Conservation (phyloP, 64 coral and sea anemone genomes). For the Montipora capricornis region DNA sequence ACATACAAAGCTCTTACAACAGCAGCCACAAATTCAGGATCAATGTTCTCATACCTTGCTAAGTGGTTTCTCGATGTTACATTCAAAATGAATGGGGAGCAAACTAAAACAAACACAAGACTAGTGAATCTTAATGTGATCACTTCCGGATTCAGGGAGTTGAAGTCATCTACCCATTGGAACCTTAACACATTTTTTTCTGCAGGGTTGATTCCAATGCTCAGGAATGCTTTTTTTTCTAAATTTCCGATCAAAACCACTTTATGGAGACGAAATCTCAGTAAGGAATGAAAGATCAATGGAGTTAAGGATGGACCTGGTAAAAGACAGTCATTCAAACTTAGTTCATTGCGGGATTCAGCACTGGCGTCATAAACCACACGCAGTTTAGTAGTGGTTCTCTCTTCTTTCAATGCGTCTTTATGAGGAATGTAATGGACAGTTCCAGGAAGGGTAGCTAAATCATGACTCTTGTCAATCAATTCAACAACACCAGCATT, state of each 20-base stretch:
- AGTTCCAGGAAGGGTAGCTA: too few species aligned
- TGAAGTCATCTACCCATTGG: neutral
- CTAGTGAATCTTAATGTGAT: too few species aligned
- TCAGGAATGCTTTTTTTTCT: slow-evolving; percentile 33
- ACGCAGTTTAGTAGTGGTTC: too few species aligned
- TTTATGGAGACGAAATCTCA: slow-evolving; percentile 32
- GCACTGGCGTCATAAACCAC: neutral
- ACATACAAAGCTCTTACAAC: slow-evolving; percentile 1
- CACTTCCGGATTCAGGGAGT: too few species aligned
- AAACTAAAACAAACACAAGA: too few species aligned
- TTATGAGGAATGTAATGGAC: slow-evolving; percentile 44
- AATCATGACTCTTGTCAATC: neutral
- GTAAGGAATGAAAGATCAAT: neutral
- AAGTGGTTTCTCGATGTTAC: too few species aligned
- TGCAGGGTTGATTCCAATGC: neutral
- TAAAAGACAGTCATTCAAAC: slow-evolving; percentile 17
- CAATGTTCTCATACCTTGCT: neutral
- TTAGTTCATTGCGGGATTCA: neutral
- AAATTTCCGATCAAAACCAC: slow-evolving; percentile 39
- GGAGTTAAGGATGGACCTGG: slow-evolving; percentile 7
- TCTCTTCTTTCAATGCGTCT: neutral
- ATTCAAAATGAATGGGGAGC: too few species aligned
- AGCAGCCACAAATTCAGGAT: neutral
- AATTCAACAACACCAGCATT: slow-evolving; percentile 45
- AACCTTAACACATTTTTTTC: neutral